Conservation (phyloP, 2,888 invertebrate genomes). For the Trichopoda pennipes region DNA sequence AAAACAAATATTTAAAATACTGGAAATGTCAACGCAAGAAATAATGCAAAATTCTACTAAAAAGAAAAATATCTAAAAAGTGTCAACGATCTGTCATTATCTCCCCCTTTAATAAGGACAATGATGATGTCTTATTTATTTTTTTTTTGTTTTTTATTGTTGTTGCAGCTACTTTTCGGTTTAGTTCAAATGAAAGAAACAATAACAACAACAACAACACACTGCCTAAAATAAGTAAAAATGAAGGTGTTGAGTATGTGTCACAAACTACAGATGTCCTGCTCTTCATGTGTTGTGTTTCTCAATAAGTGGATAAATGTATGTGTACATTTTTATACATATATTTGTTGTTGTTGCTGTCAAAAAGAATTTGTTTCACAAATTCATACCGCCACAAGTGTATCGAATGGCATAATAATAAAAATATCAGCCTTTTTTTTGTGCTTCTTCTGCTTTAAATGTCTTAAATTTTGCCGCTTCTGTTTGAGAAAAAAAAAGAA, state of each 20-base stretch:
- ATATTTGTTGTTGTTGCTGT: slow-evolving; percentile 44
- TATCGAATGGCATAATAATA: slow-evolving; percentile 64
- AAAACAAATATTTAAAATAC: slow-evolving; percentile 34
- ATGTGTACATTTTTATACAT: background rate
- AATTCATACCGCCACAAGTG: slow-evolving; percentile 58
- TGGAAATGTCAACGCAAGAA: slow-evolving; percentile 31
- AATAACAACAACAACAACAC: background rate
- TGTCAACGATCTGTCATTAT: slow-evolving; percentile 69
- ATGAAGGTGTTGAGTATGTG: slow-evolving; percentile 59
- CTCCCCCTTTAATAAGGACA: slow-evolving; percentile 63
- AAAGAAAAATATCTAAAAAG: slow-evolving; percentile 35
- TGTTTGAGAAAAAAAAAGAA: slow-evolving; percentile 2
- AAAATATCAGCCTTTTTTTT: slow-evolving; percentile 36
- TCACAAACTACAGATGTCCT: slow-evolving; percentile 62
- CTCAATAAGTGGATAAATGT: slow-evolving; percentile 4
- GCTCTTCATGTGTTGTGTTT: background rate
- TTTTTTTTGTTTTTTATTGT: slow-evolving; percentile 30
- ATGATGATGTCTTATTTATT: slow-evolving; percentile 57
- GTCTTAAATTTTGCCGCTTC: slow-evolving; percentile 32
- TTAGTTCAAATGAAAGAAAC: slow-evolving; percentile 12
- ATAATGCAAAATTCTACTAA: slow-evolving; percentile 3
- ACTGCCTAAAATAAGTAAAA: background rate
- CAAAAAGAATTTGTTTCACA: slow-evolving; percentile 53
- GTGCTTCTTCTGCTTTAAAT: slow-evolving; percentile 16
- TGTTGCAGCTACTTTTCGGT: slow-evolving; percentile 45